phyloP scores from a whole-genome alignment of 2,888 invertebrate genomes.

The Notocelia uddmanniana region DNA sequence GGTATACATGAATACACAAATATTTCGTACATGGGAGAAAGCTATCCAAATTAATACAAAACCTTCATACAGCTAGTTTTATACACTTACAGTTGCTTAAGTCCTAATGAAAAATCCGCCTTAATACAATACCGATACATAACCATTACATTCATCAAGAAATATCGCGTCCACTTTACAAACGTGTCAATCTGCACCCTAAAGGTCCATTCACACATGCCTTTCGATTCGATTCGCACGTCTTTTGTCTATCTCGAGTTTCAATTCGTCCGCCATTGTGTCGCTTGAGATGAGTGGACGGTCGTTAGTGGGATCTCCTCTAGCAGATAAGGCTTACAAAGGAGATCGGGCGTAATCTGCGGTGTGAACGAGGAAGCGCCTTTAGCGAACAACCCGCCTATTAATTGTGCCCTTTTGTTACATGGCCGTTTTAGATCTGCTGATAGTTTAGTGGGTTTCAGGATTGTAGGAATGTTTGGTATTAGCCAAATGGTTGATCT shows the following conservation, averaged over 20 bases:
- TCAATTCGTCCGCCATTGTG: conserved; percentile 82
- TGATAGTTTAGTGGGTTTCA: conserved; percentile 29
- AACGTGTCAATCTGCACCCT: conserved; percentile 31
- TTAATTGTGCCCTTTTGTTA: conserved; percentile 52
- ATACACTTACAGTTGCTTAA: neutral
- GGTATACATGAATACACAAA: too few species aligned
- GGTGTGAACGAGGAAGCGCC: conserved; percentile 70
- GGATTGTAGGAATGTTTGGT: conserved; percentile 19
- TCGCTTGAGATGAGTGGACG: conserved; percentile 78
- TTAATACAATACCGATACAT: conserved; percentile 7
- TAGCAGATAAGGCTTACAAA: conserved; percentile 79
- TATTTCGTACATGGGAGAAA: too few species aligned
- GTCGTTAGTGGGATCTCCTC: conserved; percentile 77
- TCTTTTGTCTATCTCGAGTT: conserved; percentile 78
- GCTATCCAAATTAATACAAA: neutral
- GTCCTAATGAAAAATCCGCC: conserved; percentile 1
- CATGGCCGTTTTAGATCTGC: conserved; percentile 33
- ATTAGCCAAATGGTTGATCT: conserved; percentile 7
- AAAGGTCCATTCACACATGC: conserved; percentile 48
- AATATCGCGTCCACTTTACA: conserved; percentile 29
- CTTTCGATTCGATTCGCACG: conserved; percentile 65
- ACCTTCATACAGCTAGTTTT: neutral
- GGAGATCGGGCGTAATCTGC: conserved; percentile 67
- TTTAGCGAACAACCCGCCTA: conserved; percentile 54
- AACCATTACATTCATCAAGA: conserved; percentile 13